Evolutionary conservation across 2,113 vertebrate species (phyloP).

Genomic region (Caracal caracal): DNA sequence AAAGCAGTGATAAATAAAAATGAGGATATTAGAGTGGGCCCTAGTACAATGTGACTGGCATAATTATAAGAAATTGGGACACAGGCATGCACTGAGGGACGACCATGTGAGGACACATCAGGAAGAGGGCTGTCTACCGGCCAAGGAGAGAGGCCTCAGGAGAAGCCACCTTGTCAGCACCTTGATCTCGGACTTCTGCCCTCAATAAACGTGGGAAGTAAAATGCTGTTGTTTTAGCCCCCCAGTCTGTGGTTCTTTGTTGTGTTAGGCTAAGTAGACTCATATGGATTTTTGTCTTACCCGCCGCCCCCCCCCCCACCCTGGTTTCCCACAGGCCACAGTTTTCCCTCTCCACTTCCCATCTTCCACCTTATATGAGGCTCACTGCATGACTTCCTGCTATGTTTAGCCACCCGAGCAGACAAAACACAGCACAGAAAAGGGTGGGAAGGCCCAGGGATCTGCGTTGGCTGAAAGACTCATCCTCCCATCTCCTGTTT

Average conservation of each 20-base stretch:
- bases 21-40: not conserved
- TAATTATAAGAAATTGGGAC: not conserved
- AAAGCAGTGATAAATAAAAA: not conserved
- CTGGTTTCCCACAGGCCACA: fast-evolving
- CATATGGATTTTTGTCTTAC: not conserved
- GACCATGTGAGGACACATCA: not conserved
- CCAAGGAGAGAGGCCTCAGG: not conserved
- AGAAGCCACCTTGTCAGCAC: not conserved
- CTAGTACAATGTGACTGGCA: not conserved
- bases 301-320: not conserved
- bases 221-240: not conserved
- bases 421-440: not conserved
- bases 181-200: not conserved
- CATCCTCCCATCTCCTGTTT: not conserved
- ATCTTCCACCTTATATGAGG: not conserved
- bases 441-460: not conserved
- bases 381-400: not conserved
- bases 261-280: not conserved
- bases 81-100: not conserved
- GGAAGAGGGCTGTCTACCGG: not conserved
- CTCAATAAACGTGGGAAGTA: not conserved
- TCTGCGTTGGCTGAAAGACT: not conserved
- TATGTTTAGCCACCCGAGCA: not conserved
- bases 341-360: not conserved
- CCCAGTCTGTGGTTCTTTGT: not conserved